Base-by-base conservation (phyloP, 2,797 vertebrate genomes). In the Muscicapa comitata region DNA sequence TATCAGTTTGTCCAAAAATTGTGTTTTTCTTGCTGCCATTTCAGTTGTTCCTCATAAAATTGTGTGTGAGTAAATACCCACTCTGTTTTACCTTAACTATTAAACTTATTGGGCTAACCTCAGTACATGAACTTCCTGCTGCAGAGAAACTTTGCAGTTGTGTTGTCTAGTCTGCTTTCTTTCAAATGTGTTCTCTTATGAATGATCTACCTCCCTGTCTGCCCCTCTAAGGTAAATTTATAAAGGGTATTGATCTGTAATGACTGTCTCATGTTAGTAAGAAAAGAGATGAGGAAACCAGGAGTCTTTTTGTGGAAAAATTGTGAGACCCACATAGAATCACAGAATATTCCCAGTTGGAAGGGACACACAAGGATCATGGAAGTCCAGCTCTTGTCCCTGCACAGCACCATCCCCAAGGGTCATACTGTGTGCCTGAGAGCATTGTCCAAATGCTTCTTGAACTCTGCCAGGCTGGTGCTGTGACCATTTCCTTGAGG, bases 1-100 rank as follows among this genome's bases (percentile, higher is more conserved):
- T 96, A 91, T 29, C 91, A 79, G 25, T 80, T 92, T 94, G 93
- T 95, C 94, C 78, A 89, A 84, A 71, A 81, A 67, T 33, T 83
- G 70, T 89, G 51, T 92, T 94, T 82, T 93, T 87, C 93, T 88
- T 86, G 74, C 72, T 93, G 75, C 77, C 88, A 50, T 90, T 94
- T 93, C 84, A 72, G 68, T 94, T 96, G 84, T 86, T 94, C 48
- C 82, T 86, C 92, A 91, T 94, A 88, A 91, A 96, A 70, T 7
- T 59, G 55, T 94, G 71, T 88, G 87, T 86, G 47, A 92, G 62
- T 91, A 93, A 96, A 93, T 59, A 93, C 40, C 89, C 24, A 16
- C 70, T 79, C 74, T 88, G 91, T 55, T 96, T 93, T 83, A 81
- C 89, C 79, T 88, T 51, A 74, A 71, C 53, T 89, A 82, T 91